Evolutionary conservation across 2,113 vertebrate genomes (phyloP).

Genomic region (Tiliqua scincoides): DNA sequence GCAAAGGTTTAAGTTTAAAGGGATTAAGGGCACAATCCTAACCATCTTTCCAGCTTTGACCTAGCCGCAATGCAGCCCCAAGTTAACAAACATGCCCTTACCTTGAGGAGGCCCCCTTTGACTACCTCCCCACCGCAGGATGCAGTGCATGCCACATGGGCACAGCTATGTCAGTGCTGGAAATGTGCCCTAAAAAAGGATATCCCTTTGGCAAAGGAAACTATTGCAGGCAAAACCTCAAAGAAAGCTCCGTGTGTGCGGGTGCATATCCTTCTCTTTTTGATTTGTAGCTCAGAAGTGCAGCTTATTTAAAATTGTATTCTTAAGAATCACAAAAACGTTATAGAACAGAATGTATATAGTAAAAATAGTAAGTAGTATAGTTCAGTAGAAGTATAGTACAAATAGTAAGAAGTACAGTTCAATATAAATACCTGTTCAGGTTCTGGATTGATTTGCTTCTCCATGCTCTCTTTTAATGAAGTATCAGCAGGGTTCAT

Average conservation of each 20-base stretch:
- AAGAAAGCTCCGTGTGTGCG: neutral
- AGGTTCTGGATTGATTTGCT: slow-evolving; percentile 45
- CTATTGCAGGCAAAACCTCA: neutral
- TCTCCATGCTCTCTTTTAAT: slow-evolving; percentile 68
- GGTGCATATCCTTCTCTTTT: slow-evolving; percentile 1
- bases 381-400: neutral
- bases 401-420: neutral
- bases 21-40: too few relatives aligned
- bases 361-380: slow-evolving; percentile 1
- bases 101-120: too few relatives aligned
- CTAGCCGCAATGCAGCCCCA: too few relatives aligned
- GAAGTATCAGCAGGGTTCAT: slow-evolving; percentile 77
- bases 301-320: neutral
- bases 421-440: slow-evolving; percentile 68
- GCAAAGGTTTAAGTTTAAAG: neutral
- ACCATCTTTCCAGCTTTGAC: too few relatives aligned
- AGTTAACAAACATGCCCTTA: too few relatives aligned
- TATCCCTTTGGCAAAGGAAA: neutral
- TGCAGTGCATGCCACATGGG: too few relatives aligned
- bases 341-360: neutral
- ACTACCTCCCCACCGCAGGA: too few relatives aligned
- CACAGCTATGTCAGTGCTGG: too few relatives aligned
- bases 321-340: neutral
- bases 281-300: neutral
- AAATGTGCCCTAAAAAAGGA: neutral